phyloP scores from a whole-genome alignment of 2,113 vertebrate genomes.

The Eretmochelys imbricata region DNA sequence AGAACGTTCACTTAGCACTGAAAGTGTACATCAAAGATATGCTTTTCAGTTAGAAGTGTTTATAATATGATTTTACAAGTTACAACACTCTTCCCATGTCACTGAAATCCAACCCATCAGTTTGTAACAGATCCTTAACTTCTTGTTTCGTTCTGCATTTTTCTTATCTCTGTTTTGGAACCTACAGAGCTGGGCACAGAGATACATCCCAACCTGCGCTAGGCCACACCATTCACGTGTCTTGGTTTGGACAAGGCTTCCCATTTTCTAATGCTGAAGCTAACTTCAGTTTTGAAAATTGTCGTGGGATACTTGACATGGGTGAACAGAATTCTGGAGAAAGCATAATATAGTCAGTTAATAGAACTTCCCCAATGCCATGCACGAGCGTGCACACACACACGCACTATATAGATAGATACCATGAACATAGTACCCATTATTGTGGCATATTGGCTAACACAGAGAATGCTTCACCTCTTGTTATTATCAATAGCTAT shows the following conservation, averaged over 20 bases:
- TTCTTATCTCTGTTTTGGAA: not conserved
- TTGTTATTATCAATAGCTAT: not conserved
- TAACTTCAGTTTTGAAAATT: not conserved
- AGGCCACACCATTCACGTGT: not conserved
- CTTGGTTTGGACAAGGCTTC: not conserved
- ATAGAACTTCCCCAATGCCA: not conserved
- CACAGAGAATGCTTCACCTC: not conserved
- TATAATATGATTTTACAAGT: not conserved
- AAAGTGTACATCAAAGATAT: not conserved
- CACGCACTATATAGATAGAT: not conserved
- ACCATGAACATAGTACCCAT: too few relatives aligned
- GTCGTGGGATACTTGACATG: not conserved
- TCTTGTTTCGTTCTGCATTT: not conserved
- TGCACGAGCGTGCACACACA: too few relatives aligned
- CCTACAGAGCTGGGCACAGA: not conserved
- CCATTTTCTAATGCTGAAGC: not conserved
- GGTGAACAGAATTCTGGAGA: not conserved
- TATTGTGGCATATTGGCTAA: not conserved
- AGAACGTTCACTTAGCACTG: too few relatives aligned
- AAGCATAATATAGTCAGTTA: not conserved
- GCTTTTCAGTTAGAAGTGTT: not conserved
- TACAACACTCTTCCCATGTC: too few relatives aligned
- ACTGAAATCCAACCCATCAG: not conserved
- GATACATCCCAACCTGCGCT: not conserved
- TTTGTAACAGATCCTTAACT: not conserved